Evolutionary conservation across 2,113 vertebrate species (phyloP).

Genomic region (Percina caprodes): DNA sequence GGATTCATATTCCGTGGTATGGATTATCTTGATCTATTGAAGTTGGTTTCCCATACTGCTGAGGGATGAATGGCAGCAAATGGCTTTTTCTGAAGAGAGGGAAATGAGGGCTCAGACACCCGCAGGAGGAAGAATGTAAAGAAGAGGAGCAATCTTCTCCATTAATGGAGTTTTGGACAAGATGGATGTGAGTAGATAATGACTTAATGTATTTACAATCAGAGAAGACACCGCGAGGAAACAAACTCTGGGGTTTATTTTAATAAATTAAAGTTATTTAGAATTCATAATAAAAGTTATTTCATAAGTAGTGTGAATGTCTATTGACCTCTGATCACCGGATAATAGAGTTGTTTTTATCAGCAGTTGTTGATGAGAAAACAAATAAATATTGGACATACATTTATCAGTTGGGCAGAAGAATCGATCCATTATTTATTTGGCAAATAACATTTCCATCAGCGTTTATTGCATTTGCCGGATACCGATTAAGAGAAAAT

Average conservation of each 20-base stretch:
- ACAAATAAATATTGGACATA: background rate
- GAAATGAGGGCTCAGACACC: constrained; percentile 48
- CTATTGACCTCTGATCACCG: background rate
- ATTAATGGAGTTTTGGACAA: constrained; percentile 39
- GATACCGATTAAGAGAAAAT: too few species aligned
- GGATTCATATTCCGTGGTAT: constrained; percentile 34
- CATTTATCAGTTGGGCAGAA: background rate
- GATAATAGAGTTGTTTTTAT: background rate
- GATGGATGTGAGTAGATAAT: constrained; percentile 3
- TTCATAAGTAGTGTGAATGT: background rate
- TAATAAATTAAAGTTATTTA: constrained; percentile 13
- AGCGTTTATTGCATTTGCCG: too few species aligned
- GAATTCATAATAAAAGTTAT: background rate
- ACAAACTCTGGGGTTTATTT: constrained; percentile 2
- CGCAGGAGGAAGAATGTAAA: constrained; percentile 25
- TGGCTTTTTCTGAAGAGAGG: constrained; percentile 45
- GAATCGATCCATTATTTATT: background rate
- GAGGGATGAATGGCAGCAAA: constrained; percentile 47
- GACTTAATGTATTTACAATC: constrained; percentile 12
- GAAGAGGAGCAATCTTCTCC: constrained; percentile 29
- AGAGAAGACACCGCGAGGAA: background rate
- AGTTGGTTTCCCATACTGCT: constrained; percentile 43
- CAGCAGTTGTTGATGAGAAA: background rate
- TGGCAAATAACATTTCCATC: too few species aligned
- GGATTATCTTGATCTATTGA: constrained; percentile 68